Base-by-base conservation (phyloP, 2,113 vertebrate genomes). In the Rhea americana region DNA sequence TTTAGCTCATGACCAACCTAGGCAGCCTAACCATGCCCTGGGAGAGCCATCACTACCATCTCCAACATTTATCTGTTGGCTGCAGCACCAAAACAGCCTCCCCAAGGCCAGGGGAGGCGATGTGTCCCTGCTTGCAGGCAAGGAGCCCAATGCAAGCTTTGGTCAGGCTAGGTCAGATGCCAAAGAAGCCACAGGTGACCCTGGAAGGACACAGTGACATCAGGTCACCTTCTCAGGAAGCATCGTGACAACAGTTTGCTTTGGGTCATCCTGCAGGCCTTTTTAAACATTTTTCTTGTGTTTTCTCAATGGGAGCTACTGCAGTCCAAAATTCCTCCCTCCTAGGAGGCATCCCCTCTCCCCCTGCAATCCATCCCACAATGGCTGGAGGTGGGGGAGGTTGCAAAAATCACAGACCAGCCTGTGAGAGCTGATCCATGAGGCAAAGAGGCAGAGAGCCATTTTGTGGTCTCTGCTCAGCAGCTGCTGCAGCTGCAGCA, bases 171-270 rank as follows among this genome's bases (percentile, higher is more conserved):
- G 20, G 21, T 20, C 17, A 11, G 47, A 68, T 47, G 45, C 47
- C n/a, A 30, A 32, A 13, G 65, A n/a, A 72, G 7, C 0, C 8
- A 2, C 13, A 7, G 37, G 51, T 63, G 26, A 63, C 50, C 11
- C 51, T 53, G 37, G 11, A 0, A 0, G 50, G 71, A 59, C 5
- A 2, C 51, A 85, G 56, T 4, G 1, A 24, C 48, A 12, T 5
- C n/a, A 51, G 67, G n/a, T 48, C 17, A 43, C 32, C 11, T 1
- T 13, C 53, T 13, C 59, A 90, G 71, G 12, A 41, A 41, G 21
- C 18, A 48, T 18, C 2, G 1, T 13, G 8, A 41, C 14, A 62
- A 25, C 12, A 32, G 25, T 66, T 71, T 58, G 43, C 32, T 68
- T 48, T 67, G 65, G 50, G 59, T 67, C n/a, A 4, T 32, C 75